Base-by-base conservation (phyloP, 2,797 vertebrate genomes). In the Lemur catta region DNA sequence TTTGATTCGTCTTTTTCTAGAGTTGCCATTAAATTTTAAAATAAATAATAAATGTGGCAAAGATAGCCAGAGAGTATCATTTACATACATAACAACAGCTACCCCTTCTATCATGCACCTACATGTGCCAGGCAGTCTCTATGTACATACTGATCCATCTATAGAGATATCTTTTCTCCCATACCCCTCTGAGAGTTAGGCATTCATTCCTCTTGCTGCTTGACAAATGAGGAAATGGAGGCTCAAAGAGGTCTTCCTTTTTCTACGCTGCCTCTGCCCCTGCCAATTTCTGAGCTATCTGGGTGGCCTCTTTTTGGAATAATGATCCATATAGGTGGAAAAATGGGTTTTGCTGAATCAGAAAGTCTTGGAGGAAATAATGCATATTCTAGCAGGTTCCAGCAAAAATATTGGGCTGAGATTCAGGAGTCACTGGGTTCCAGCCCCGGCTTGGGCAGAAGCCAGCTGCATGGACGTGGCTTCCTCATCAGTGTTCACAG, bases 81-180 rank as follows among this genome's bases (percentile, higher is more conserved):
- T 50, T 35, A 43, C 13, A 55, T n/a, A 33, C n/a, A 35, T 2
- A 61, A 48, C 28, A 22, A 38, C 0, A 22, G 43, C 8, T 1
- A 3, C 13, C 9, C 46, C 10, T 7, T 26, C 80, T 24, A 6
- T 17, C 17, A 6, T 1, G 3, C 2, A 38, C 6, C 57, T 11
- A 6, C 0, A 0, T 7, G 26, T 0, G 22, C 41, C 17, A 30
- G 35, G 69, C 1, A 0, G 10, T 28, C 41, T 50, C 61, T 43
- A 0, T 15, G 17, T 7, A 13, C 8, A n/a, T 5, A 48, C 6
- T 1, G 22, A 18, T 20, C 63, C 26, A 33, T 12, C 3, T 8
- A 2, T 8, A 0, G 1, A 8, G 43, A 4, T 14, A 30, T 35
- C 71, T 63, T n/a, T 88, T 43, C 35, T 48, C 33, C 9, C 18